Percentiles rank a stretch among this genome's conserved stretches.
These are phyloP conservation scores for Halisarca cf. caerulea DNA, from an alignment of 37 sponge, comb jelly and placozoan genomes.

Conservation along the genomic window DNA sequence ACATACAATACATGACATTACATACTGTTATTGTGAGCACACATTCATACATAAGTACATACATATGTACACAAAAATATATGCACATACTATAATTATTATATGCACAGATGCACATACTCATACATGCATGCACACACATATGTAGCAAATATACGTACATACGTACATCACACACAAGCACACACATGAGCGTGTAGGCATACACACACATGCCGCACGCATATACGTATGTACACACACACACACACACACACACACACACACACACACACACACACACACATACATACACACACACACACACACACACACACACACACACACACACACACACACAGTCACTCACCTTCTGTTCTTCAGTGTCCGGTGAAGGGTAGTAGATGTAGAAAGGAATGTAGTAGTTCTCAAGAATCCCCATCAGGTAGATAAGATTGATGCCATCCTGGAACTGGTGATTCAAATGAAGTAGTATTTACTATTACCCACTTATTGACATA, in stretches of 20 bases:
- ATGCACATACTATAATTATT: too few relatives aligned
- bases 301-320: neutral
- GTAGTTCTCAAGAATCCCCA: conserved; percentile 92
- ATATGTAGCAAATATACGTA: neutral
- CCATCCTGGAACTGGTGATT: conserved; percentile 91
- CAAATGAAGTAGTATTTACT: too few relatives aligned
- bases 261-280: neutral
- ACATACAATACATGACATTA: neutral
- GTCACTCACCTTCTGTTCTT: conserved; percentile 73
- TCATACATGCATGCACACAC: neutral
- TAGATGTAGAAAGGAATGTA: conserved; percentile 86
- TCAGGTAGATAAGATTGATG: conserved; percentile 82
- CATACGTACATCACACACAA: neutral
- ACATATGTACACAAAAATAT: neutral
- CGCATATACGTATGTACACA: neutral
- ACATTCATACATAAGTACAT: neutral
- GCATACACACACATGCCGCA: neutral
- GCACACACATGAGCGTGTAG: conserved; percentile 16
- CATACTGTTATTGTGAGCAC: neutral
- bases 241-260: neutral
- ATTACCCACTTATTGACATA: too few relatives aligned
- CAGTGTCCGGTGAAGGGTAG: conserved; percentile 62
- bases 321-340: conserved; percentile 15
- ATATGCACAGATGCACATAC: neutral
- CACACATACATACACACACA: neutral